These are phyloP conservation scores for Eledone cirrhosa DNA, from an alignment of 2,888 invertebrate species.

Conservation along the genomic window DNA sequence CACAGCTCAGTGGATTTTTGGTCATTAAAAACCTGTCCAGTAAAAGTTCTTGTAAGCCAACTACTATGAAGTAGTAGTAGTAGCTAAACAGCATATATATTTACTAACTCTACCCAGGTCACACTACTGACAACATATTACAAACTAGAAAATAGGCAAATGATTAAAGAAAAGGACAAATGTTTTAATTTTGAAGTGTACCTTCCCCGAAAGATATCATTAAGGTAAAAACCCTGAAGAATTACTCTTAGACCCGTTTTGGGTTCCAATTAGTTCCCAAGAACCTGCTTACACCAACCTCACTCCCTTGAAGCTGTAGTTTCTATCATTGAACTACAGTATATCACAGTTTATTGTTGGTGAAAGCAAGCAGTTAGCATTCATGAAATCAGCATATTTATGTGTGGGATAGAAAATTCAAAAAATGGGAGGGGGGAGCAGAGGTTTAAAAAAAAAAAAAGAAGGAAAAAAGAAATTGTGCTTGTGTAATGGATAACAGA, in stretches of 20 bases:
- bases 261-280: slow-evolving; percentile 11
- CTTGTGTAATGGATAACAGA: neutral
- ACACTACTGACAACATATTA: slow-evolving; percentile 13
- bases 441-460: no score
- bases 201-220: slow-evolving; percentile 19
- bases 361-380: slow-evolving; percentile 20
- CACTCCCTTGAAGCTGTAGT: slow-evolving; percentile 26
- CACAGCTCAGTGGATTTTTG: slow-evolving; percentile 27
- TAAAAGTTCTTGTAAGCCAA: slow-evolving; percentile 12
- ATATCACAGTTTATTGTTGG: slow-evolving; percentile 27
- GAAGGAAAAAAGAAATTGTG: neutral
- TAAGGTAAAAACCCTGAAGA: slow-evolving; percentile 10
- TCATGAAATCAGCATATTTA: slow-evolving; percentile 11
- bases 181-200: slow-evolving; percentile 9
- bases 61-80: neutral
- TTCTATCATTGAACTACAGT: slow-evolving; percentile 16
- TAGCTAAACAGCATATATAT: neutral
- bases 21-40: slow-evolving; percentile 23
- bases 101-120: slow-evolving; percentile 24
- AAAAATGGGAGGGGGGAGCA: neutral
- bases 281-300: slow-evolving; percentile 25
- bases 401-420: slow-evolving; percentile 4
- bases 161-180: no score
- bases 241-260: slow-evolving; percentile 16
- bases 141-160: neutral